Percentiles rank a stretch among this genome's conserved stretches.
phyloP scores from a whole-genome alignment of 2,797 vertebrate genomes.

The Anguilla obscura region DNA sequence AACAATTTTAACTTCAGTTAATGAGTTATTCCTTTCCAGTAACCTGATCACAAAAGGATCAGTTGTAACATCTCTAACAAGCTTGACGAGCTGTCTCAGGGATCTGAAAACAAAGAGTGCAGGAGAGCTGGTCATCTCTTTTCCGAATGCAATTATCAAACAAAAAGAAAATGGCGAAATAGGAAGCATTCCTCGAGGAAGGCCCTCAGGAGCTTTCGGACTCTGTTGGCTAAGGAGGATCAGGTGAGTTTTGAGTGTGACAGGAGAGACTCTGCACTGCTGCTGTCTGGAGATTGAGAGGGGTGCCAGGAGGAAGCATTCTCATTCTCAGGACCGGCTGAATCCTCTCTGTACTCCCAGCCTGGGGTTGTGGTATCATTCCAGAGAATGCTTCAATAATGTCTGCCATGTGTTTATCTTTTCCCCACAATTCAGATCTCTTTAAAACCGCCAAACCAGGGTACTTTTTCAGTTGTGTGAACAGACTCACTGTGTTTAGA shows the following conservation, averaged over 20 bases:
- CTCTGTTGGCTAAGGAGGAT: background rate
- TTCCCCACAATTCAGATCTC: background rate
- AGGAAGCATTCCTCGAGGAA: background rate
- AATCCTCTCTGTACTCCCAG: background rate
- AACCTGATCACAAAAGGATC: too few species aligned
- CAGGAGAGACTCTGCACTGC: background rate
- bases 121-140: too few species aligned
- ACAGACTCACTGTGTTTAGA: conserved; percentile 23
- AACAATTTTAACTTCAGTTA: too few species aligned
- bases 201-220: background rate
- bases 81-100: too few species aligned
- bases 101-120: too few species aligned
- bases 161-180: background rate
- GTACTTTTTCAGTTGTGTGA: conserved; percentile 3
- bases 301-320: background rate
- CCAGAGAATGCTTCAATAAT: background rate
- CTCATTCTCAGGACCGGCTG: background rate
- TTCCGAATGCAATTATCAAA: background rate
- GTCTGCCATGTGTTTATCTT: conserved; percentile 8
- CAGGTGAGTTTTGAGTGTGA: background rate
- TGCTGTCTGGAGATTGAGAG: background rate
- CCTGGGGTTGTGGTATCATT: background rate
- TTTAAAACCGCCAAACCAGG: conserved; percentile 27
- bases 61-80: too few species aligned
- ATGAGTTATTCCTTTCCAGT: too few species aligned